These are phyloP conservation scores for Beroe ovata DNA, from an alignment of 37 sponge, comb jelly and placozoan species.

Conservation along the genomic window DNA sequence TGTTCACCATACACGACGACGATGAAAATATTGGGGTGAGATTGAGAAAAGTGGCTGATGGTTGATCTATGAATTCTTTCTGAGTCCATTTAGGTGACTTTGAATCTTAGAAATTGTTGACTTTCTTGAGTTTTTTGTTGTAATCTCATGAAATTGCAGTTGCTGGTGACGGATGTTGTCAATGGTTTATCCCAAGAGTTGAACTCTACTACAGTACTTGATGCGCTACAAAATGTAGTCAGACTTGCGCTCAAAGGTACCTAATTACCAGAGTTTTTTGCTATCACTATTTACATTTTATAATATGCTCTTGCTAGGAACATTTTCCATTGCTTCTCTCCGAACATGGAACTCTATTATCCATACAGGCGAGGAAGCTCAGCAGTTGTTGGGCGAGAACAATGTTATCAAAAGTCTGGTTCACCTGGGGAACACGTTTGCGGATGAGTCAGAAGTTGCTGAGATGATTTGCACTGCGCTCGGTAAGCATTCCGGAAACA, in stretches of 20 bases:
- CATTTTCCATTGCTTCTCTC: no score
- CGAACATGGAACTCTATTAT: no score
- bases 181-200: background rate
- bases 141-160: no score
- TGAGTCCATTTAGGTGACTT: no score
- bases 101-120: no score
- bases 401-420: constrained; percentile 43
- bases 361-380: constrained; percentile 62
- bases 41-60: no score
- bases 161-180: constrained; percentile 13
- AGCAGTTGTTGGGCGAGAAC: constrained; percentile 41
- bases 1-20: constrained; percentile 63
- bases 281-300: no score
- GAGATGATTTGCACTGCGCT: constrained; percentile 63
- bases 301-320: no score
- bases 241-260: constrained; percentile 67
- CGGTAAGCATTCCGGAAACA: no score
- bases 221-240: constrained; percentile 24
- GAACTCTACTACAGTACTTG: constrained; percentile 7
- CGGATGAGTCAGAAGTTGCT: constrained; percentile 37
- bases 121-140: no score
- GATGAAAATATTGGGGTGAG: constrained; percentile 60
- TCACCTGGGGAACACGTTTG: constrained; percentile 22
- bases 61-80: no score
- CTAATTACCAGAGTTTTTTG: no score